Percentiles rank a stretch among this genome's conserved stretches.
Conservation (phyloP, 2,888 invertebrate genomes). For the Cerastoderma edule region DNA sequence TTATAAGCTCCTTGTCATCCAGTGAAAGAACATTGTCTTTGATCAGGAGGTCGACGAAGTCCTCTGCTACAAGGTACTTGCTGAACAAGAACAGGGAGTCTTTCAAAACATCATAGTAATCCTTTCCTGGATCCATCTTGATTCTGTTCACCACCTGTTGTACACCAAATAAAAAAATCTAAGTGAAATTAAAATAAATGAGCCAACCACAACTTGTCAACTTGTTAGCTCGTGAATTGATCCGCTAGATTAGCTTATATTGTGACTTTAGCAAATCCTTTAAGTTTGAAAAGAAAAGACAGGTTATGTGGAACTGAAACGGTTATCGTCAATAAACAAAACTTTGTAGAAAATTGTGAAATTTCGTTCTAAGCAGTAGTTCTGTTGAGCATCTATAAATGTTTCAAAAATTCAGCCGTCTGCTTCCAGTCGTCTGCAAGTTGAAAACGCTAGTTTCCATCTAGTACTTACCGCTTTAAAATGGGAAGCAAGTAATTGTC, state of each 20-base stretch:
- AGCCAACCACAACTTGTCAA: neutral
- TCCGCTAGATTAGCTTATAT: too few relatives aligned
- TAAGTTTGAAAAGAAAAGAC: too few relatives aligned
- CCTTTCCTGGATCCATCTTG: conserved; percentile 17
- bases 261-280: too few relatives aligned
- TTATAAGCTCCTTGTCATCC: conserved; percentile 53
- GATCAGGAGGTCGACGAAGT: conserved; percentile 45
- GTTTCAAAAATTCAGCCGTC: neutral
- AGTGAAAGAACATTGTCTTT: conserved; percentile 43
- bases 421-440: neutral
- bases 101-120: conserved; percentile 42
- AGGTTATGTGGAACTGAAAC: too few relatives aligned
- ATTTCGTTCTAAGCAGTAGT: too few relatives aligned
- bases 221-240: neutral
- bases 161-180: too few relatives aligned
- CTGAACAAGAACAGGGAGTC: conserved; percentile 52
- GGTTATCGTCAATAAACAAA: too few relatives aligned
- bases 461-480: too few relatives aligned
- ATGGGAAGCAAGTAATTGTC: too few relatives aligned
- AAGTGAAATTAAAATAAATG: too few relatives aligned
- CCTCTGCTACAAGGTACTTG: conserved; percentile 51
- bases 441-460: neutral
- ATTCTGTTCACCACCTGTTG: neutral
- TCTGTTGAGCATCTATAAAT: too few relatives aligned
- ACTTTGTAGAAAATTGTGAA: too few relatives aligned